A percentile compares a stretch with the other conserved stretches of the same genome.
These are phyloP conservation scores for Acholoe squamosa DNA, from an alignment of 2,888 invertebrate genomes.

Conservation along the genomic window DNA sequence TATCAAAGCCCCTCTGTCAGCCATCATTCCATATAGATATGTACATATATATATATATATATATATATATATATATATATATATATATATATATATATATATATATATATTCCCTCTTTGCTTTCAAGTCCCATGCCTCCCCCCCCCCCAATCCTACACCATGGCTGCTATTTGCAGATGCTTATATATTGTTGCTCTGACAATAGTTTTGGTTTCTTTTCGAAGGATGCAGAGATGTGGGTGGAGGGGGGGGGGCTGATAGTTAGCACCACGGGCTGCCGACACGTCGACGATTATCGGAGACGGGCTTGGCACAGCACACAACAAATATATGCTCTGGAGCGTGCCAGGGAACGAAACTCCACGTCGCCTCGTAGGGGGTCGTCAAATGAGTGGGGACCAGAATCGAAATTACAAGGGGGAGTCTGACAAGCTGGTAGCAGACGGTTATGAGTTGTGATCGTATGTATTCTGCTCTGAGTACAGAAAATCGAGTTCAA, in stretches of 20 bases:
- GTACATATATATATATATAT: too few relatives aligned
- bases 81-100: too few relatives aligned
- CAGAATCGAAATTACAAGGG: conserved; percentile 22
- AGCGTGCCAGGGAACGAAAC: conserved; percentile 18
- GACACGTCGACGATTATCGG: background rate
- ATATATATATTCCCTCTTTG: too few relatives aligned
- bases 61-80: too few relatives aligned
- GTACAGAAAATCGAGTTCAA: background rate
- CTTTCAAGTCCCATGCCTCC: too few relatives aligned
- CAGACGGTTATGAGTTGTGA: conserved; percentile 40
- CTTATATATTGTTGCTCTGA: too few relatives aligned
- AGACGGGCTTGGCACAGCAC: background rate
- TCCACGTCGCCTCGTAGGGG: background rate
- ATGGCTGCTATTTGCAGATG: too few relatives aligned
- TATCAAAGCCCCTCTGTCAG: too few relatives aligned
- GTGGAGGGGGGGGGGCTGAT: background rate
- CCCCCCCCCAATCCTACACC: too few relatives aligned
- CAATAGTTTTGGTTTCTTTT: too few relatives aligned
- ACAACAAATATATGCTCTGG: conserved; percentile 29
- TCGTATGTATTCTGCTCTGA: conserved; percentile 1
- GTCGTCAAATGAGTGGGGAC: background rate
- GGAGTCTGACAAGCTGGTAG: background rate
- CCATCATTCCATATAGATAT: too few relatives aligned
- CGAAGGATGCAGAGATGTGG: too few relatives aligned
- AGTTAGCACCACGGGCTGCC: background rate